Evolutionary conservation across 2,888 invertebrate genomes (phyloP).

Genomic region (Endotricha flammealis): DNA sequence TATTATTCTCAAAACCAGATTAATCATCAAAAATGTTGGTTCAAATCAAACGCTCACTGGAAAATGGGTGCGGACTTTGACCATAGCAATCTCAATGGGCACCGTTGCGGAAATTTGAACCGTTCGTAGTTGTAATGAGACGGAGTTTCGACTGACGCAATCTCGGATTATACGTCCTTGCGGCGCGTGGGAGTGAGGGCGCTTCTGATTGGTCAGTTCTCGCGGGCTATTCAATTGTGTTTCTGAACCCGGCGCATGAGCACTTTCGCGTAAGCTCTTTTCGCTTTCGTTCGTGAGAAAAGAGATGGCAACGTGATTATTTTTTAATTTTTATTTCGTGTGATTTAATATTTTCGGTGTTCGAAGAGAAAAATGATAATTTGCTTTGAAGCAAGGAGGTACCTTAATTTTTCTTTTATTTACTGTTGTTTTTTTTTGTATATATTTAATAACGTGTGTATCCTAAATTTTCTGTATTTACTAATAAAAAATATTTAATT

Average conservation of each 20-base stretch:
- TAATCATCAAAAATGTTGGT: too few species aligned
- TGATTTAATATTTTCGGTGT: slow-evolving; percentile 14
- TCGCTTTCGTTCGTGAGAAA: slow-evolving; percentile 63
- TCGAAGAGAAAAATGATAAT: slow-evolving; percentile 26
- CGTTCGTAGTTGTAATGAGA: slow-evolving; percentile 21
- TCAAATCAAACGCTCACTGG: too few species aligned
- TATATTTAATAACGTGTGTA: too few species aligned
- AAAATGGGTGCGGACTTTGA: slow-evolving; percentile 31
- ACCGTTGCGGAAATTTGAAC: slow-evolving; percentile 14
- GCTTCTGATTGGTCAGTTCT: slow-evolving; percentile 46
- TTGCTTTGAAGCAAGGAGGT: slow-evolving; percentile 26
- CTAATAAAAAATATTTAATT: too few species aligned
- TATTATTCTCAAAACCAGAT: too few species aligned
- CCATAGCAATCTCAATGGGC: slow-evolving; percentile 23
- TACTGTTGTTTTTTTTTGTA: too few species aligned
- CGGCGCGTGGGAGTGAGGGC: slow-evolving; percentile 42
- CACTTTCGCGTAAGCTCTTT: slow-evolving; percentile 67
- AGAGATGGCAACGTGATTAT: slow-evolving; percentile 48
- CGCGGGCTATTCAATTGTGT: slow-evolving; percentile 69
- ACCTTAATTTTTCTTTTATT: too few species aligned
- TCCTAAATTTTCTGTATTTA: too few species aligned
- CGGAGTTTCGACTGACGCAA: slow-evolving; percentile 35
- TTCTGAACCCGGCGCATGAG: slow-evolving; percentile 50
- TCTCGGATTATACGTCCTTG: slow-evolving; percentile 53
- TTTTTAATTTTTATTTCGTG: slow-evolving; percentile 18